Evolutionary conservation across 1,140 invertebrate species (phyloP).

Genomic region (Wasmannia auropunctata): DNA sequence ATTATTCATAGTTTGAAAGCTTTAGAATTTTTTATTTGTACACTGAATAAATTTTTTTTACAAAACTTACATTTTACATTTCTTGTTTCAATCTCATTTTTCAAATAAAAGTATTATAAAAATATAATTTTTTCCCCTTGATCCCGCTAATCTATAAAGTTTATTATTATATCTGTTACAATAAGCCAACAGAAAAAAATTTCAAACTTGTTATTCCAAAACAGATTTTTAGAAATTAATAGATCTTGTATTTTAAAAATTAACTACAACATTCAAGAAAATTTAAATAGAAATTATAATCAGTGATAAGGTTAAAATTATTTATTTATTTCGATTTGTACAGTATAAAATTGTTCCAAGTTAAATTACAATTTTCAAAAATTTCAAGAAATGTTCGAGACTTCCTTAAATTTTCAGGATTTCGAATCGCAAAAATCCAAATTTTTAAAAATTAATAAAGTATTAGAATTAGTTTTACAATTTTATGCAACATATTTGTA

Average conservation of each 20-base stretch:
- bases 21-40: slow-evolving; percentile 72
- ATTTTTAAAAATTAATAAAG: neutral
- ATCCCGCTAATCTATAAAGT: neutral
- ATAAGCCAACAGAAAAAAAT: neutral
- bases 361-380: neutral
- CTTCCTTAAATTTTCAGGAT: neutral
- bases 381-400: neutral
- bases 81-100: neutral
- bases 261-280: neutral
- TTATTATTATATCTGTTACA: neutral
- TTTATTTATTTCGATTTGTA: neutral
- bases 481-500: neutral
- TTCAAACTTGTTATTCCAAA: neutral
- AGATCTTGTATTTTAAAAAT: neutral
- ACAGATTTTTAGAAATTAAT: neutral
- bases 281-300: neutral
- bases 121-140: neutral
- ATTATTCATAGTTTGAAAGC: slow-evolving; percentile 61
- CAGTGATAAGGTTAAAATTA: neutral
- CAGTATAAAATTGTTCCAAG: neutral
- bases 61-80: slow-evolving; percentile 17
- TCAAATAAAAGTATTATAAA: neutral
- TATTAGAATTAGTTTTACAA: neutral
- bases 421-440: neutral
- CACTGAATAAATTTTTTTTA: slow-evolving; percentile 77